Conservation (phyloP, 2,113 vertebrate species). For the Tenrec ecaudatus region DNA sequence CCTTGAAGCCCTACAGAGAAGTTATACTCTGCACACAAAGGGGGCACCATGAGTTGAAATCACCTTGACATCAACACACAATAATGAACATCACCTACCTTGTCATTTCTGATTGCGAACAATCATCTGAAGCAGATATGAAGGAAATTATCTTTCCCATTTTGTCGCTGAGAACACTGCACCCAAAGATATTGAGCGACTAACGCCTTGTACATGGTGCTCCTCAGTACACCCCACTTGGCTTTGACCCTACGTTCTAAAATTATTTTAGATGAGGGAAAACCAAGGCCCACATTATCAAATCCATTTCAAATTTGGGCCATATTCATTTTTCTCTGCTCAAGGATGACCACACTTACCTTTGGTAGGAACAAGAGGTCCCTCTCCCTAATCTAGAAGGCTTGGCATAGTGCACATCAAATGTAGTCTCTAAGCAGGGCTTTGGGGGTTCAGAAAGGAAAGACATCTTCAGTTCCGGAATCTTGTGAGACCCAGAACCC, state of each 20-base stretch:
- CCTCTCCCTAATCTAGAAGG: neutral
- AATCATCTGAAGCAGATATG: neutral
- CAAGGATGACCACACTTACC: neutral
- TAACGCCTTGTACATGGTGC: neutral
- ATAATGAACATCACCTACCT: neutral
- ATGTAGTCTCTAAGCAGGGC: neutral
- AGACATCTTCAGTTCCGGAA: neutral
- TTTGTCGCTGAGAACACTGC: neutral
- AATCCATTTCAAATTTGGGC: neutral
- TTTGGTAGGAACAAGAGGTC: neutral
- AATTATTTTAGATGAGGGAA: neutral
- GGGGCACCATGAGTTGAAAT: neutral
- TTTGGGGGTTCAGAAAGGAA: neutral
- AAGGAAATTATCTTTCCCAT: accelerated
- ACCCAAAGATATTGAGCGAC: neutral
- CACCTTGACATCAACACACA: neutral
- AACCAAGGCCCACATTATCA: neutral
- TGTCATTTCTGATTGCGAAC: neutral
- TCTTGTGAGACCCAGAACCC: neutral
- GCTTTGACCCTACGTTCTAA: neutral
- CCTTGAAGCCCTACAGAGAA: neutral
- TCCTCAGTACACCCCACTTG: neutral
- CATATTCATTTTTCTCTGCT: neutral
- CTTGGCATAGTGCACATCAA: neutral
- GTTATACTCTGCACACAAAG: neutral